Conservation (phyloP, 1,140 invertebrate genomes). For the Drosophila guanche region DNA sequence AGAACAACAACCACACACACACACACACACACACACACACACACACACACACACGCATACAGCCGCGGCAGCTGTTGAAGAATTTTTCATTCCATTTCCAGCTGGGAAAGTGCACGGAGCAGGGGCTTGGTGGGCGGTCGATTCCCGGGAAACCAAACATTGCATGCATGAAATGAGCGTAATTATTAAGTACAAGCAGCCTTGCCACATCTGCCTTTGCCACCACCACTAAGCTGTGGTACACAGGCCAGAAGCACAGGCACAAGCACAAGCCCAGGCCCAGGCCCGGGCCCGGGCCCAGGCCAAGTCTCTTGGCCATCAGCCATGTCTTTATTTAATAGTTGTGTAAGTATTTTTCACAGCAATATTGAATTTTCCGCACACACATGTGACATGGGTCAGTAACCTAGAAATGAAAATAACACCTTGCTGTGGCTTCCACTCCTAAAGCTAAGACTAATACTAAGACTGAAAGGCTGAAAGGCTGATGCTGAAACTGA, state of each 20-base stretch:
- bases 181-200: conserved; percentile 76
- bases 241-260: too few relatives aligned
- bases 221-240: too few relatives aligned
- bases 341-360: conserved; percentile 81
- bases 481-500: conserved; percentile 18
- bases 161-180: conserved; percentile 81
- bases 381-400: conserved; percentile 81
- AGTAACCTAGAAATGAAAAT: conserved; percentile 82
- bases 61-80: conserved; percentile 62
- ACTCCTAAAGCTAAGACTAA: conserved; percentile 6
- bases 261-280: too few relatives aligned
- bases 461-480: conserved; percentile 25
- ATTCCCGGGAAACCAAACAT: conserved; percentile 78
- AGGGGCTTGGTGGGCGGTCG: conserved; percentile 52
- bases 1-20: conserved; percentile 43
- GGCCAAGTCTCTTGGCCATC: neutral
- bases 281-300: too few relatives aligned
- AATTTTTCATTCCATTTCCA: conserved; percentile 78
- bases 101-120: conserved; percentile 58
- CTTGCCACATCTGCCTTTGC: conserved; percentile 42
- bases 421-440: conserved; percentile 66
- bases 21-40: conserved; percentile 32
- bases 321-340: conserved; percentile 77
- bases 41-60: conserved; percentile 26
- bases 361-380: conserved; percentile 81